A percentile compares a stretch with the other conserved stretches of the same genome.
Conservation (phyloP, 2,797 vertebrate genomes). For the Pipistrellus nathusii region DNA sequence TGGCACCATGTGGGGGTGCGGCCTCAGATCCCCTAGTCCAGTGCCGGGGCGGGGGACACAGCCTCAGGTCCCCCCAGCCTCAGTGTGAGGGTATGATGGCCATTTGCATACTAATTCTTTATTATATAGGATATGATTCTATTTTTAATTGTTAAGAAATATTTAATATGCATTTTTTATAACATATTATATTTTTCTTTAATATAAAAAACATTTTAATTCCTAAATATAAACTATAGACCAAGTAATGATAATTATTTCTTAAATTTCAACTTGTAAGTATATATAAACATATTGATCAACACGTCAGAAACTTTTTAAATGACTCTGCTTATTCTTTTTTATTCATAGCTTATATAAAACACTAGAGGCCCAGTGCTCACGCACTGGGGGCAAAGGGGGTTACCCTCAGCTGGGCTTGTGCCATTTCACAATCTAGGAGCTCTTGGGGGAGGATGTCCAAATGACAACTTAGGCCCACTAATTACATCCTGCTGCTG, state of each 20-base stretch:
- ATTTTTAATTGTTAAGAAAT: conserved; percentile 36
- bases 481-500: too few relatives aligned
- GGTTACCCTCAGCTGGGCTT: too few relatives aligned
- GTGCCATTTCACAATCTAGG: too few relatives aligned
- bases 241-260: not conserved
- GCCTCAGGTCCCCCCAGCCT: too few relatives aligned
- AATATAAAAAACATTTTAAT: not conserved
- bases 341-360: not conserved
- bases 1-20: too few relatives aligned
- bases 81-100: too few relatives aligned
- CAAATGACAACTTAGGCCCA: too few relatives aligned
- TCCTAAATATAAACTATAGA: not conserved
- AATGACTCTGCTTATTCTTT: not conserved
- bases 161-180: not conserved
- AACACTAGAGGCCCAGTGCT: not conserved
- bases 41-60: too few relatives aligned
- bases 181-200: not conserved
- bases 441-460: too few relatives aligned
- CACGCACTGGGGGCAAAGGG: too few relatives aligned
- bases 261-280: not conserved
- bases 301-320: not conserved
- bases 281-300: not conserved
- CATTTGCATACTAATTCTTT: too few relatives aligned
- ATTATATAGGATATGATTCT: not conserved
- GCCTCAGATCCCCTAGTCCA: too few relatives aligned